Evolutionary conservation across 2,888 invertebrate genomes (phyloP), one percentile per base, ranked within the genome.

Genomic region (Pyrgus malvae): DNA sequence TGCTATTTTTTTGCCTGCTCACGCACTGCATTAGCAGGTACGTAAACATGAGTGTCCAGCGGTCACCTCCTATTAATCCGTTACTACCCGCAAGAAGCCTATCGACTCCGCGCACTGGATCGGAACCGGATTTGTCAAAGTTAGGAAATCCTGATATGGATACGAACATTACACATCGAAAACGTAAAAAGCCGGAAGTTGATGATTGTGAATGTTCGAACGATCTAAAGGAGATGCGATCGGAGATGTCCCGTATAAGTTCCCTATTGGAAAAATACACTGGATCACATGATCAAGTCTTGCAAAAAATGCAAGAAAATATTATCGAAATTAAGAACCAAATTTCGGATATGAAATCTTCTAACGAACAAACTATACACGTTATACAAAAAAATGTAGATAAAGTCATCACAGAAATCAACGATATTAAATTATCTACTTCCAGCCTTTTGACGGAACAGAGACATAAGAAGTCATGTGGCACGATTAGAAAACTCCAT

Each of bases 311-410:
- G 53, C 53, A 56, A 25, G 49, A 59, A 1, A 56, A 48, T 37
- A 61, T 61, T 19, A 5, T 55, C 2, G 59, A 61, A 0, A 33
- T 64, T 8, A 59, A 60, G 48, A 44, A 48, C 1, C 51, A 60
- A 33, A 57, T 63, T 3, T 45, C 23, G 2, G 57, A 57, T 8
- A 53, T 60, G 19, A 60, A 59, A 48, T 35, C 14, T 6, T 50
- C 57, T 8, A 58, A 57, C 2, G 53, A 59, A 6, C 21, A 37
- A 44, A 44, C n/a, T n/a, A 46, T 54, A 33, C 23, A 29, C 19
- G 31, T 25, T 1, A 51, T 56, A 9, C 51, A 50, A 40, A 35
- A 27, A 0, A 59, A 56, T 48, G 35, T 57, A 25, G 44, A 50
- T 14, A 55, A 45, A 4, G 48, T 41, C 2, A 48, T 31, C 5